These are phyloP conservation scores for Sisyra terminalis DNA, from an alignment of 2,888 invertebrate genomes.

Conservation along the genomic window DNA sequence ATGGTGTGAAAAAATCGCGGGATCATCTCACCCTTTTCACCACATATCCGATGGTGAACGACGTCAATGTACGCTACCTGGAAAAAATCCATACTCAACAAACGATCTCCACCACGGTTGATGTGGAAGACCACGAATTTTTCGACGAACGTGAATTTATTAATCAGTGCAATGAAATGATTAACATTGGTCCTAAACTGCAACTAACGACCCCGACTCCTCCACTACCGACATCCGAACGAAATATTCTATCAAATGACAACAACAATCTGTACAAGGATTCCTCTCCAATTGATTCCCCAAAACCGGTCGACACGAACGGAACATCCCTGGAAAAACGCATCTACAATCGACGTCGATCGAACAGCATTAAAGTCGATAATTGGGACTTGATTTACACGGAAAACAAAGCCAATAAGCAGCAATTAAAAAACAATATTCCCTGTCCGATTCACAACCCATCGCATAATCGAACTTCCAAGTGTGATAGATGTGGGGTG, in stretches of 20 bases:
- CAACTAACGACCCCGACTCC: constrained; percentile 6
- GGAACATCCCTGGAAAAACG: constrained; percentile 4
- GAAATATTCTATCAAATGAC: constrained; percentile 21
- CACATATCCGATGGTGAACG: not conserved
- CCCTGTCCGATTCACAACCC: constrained; percentile 11
- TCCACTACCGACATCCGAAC: constrained; percentile 8
- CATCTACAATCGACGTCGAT: constrained; percentile 15
- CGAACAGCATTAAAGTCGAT: constrained; percentile 23
- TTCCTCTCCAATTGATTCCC: not conserved
- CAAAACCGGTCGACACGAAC: constrained; percentile 1
- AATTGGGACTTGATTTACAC: constrained; percentile 26
- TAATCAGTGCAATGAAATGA: not conserved
- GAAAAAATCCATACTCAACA: constrained; percentile 16
- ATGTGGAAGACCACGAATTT: constrained; percentile 22
- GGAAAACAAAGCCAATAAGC: constrained; percentile 13
- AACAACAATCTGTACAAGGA: not conserved
- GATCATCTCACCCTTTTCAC: constrained; percentile 21
- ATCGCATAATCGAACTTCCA: constrained; percentile 4
- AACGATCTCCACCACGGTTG: constrained; percentile 24
- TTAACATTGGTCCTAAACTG: constrained; percentile 4
- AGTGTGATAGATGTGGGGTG: constrained; percentile 1
- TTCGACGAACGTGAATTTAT: constrained; percentile 15
- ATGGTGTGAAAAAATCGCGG: constrained; percentile 15
- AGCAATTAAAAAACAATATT: constrained; percentile 7
- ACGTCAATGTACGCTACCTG: not conserved